Evolutionary conservation across 2,113 vertebrate genomes (phyloP).

Genomic region (Trichechus manatus): DNA sequence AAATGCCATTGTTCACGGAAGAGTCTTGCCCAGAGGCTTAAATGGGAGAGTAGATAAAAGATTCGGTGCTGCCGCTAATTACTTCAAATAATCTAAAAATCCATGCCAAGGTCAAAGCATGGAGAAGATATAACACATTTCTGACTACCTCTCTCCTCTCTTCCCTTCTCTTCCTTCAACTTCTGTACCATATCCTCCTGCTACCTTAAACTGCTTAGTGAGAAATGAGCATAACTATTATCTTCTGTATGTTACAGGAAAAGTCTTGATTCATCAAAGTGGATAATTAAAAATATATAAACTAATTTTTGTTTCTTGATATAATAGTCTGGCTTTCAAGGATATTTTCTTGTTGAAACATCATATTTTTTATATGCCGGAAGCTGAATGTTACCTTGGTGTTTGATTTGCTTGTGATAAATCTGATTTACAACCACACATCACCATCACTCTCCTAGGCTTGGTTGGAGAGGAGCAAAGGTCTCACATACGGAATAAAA

Average conservation of each 20-base stretch:
- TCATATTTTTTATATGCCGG: neutral
- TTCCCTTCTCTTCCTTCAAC: neutral
- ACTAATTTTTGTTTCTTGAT: neutral
- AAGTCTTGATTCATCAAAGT: neutral
- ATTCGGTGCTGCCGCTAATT: neutral
- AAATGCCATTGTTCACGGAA: neutral
- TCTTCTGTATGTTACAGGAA: neutral
- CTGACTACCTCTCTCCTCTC: neutral
- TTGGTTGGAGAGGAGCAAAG: neutral
- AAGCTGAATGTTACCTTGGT: neutral
- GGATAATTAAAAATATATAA: neutral
- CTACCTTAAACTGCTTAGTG: neutral
- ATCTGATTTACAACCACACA: neutral
- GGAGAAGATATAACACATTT: neutral
- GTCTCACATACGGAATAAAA: neutral
- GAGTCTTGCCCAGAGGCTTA: neutral
- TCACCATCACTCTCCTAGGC: neutral
- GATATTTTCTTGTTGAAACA: conserved; percentile 17
- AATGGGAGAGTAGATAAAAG: neutral
- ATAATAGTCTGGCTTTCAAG: neutral
- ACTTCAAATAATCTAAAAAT: neutral
- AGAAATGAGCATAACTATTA: neutral
- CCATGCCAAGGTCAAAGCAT: neutral
- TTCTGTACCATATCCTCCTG: neutral
- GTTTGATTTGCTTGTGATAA: conserved; percentile 3